Conservation (phyloP, 2,113 vertebrate genomes). For the Coturnix japonica region DNA sequence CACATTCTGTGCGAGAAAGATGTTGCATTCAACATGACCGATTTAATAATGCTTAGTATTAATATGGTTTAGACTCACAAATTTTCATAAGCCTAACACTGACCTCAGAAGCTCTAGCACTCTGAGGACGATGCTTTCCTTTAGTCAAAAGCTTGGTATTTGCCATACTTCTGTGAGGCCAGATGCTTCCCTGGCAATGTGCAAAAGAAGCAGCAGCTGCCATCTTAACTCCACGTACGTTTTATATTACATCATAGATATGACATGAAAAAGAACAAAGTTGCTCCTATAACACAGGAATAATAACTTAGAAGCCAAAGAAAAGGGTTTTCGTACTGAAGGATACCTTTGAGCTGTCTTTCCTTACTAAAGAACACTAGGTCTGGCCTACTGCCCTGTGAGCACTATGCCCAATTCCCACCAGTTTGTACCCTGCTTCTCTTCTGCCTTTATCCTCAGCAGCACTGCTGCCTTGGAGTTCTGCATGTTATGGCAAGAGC, state of each 20-base stretch:
- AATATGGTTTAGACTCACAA: rapidly evolving
- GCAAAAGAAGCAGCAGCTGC: neutral
- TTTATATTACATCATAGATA: neutral
- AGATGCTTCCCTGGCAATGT: neutral
- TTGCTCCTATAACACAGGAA: neutral
- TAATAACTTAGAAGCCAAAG: neutral
- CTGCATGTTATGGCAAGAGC: neutral
- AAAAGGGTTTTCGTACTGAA: neutral
- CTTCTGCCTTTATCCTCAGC: neutral
- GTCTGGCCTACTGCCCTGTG: neutral
- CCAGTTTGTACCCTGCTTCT: rapidly evolving
- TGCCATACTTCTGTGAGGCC: neutral
- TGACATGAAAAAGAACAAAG: neutral
- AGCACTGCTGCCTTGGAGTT: neutral
- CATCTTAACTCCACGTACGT: neutral
- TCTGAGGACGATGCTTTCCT: neutral
- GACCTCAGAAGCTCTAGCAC: neutral
- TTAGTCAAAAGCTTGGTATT: neutral
- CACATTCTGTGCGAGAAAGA: neutral
- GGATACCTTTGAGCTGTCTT: neutral
- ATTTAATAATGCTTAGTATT: neutral
- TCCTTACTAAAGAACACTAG: neutral
- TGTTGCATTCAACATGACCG: rapidly evolving
- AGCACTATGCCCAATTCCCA: neutral
- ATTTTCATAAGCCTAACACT: neutral